A percentile compares a stretch with the other conserved stretches of the same genome.
Evolutionary conservation across 1,140 invertebrate species (phyloP).

Genomic region (Leptinotarsa undecemlineata): DNA sequence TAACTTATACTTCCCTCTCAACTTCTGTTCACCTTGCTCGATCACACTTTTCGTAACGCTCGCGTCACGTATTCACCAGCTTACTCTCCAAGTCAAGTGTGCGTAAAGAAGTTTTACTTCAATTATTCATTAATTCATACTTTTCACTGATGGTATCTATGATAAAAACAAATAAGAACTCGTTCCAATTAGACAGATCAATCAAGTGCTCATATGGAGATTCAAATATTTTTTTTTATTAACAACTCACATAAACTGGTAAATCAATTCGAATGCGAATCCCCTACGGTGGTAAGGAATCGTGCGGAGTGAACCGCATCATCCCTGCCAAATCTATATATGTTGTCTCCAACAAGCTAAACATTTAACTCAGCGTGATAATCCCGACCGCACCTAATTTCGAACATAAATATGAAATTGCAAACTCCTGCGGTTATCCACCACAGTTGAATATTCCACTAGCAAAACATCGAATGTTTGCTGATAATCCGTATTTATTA

Average conservation of each 20-base stretch:
- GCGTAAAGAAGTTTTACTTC: no score
- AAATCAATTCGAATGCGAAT: slow-evolving; percentile 6
- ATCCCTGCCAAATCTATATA: slow-evolving; percentile 9
- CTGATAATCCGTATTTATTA: no score
- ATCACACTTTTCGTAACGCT: no score
- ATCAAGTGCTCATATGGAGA: no score
- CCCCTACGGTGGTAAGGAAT: not conserved
- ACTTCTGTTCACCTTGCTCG: no score
- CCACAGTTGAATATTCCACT: not conserved
- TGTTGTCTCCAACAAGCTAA: slow-evolving; percentile 15
- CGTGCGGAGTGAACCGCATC: not conserved
- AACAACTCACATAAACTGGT: not conserved
- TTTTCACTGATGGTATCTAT: no score
- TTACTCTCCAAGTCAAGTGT: no score
- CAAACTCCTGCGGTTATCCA: not conserved
- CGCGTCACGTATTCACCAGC: no score
- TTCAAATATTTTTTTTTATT: not conserved
- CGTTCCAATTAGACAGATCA: no score
- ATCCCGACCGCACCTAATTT: not conserved
- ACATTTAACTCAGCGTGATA: slow-evolving; percentile 9
- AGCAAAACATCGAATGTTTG: not conserved
- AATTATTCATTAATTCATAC: no score
- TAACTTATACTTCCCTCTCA: no score
- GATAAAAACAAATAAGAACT: no score
- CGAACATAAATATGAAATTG: not conserved